Conservation (phyloP, 92 coral and sea anemone genomes). For the Nematostella vectensis region DNA sequence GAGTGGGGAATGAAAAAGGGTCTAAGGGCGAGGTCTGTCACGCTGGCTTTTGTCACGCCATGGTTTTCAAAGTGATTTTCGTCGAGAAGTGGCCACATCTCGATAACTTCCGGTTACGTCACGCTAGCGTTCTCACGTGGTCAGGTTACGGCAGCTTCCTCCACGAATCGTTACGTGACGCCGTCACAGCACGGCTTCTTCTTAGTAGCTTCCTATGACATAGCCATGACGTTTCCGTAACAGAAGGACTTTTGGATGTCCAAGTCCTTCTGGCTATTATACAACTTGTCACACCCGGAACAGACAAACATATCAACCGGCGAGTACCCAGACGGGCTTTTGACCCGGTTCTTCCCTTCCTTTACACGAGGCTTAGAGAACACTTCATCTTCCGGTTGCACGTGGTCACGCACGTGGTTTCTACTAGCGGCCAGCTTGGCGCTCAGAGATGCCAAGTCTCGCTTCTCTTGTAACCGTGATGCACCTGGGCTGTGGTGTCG, state of each 20-base stretch:
- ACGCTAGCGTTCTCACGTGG: too few relatives aligned
- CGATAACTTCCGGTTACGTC: too few relatives aligned
- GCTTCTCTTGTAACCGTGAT: conserved; percentile 61
- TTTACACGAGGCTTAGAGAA: conserved; percentile 24
- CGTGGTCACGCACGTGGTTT: conserved; percentile 26
- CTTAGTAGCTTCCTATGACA: conserved; percentile 10
- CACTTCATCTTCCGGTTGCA: conserved; percentile 36
- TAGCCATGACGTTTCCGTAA: conserved; percentile 49
- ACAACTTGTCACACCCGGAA: conserved; percentile 85
- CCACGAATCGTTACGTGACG: not conserved
- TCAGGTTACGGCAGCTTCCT: too few relatives aligned
- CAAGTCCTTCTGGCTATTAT: conserved; percentile 69
- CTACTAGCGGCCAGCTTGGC: conserved; percentile 79
- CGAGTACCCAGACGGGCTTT: conserved; percentile 53
- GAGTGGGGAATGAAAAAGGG: too few relatives aligned
- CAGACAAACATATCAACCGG: conserved; percentile 75
- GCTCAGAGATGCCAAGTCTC: conserved; percentile 69
- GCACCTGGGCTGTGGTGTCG: conserved; percentile 45
- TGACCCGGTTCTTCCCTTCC: conserved; percentile 23
- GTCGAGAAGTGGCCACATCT: too few relatives aligned
- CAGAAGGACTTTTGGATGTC: conserved; percentile 94
- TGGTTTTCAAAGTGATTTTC: too few relatives aligned
- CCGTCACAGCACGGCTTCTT: too few relatives aligned
- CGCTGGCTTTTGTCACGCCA: too few relatives aligned
- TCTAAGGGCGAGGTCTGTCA: too few relatives aligned